A percentile compares a stretch with the other conserved stretches of the same genome.
Evolutionary conservation across 2,113 vertebrate genomes (phyloP).

Genomic region (Irena cyanogastra): DNA sequence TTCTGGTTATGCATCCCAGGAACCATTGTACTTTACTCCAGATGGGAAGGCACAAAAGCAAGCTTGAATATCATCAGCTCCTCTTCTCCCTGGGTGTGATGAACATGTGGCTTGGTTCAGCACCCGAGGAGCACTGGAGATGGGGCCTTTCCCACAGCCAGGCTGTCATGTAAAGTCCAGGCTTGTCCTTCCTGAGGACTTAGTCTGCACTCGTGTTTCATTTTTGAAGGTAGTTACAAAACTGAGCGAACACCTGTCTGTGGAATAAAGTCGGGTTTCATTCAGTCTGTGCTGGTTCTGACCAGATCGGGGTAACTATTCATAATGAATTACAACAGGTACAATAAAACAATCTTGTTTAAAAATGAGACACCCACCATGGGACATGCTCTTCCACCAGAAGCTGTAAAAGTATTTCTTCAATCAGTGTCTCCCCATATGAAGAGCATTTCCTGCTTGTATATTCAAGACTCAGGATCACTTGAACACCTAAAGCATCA

Average conservation of each 20-base stretch:
- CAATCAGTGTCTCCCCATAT: not conserved
- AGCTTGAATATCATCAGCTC: not conserved
- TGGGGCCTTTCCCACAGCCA: not conserved
- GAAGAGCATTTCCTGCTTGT: not conserved
- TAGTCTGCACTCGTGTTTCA: not conserved
- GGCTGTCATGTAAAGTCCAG: not conserved
- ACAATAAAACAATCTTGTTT: not conserved
- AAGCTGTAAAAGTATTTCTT: not conserved
- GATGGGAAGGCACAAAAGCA: fast-evolving
- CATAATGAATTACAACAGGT: not conserved
- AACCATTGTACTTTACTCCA: not conserved
- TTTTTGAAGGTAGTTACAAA: not conserved
- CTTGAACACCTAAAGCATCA: not conserved
- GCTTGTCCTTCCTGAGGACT: not conserved
- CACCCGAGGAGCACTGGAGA: not conserved
- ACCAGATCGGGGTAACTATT: not conserved
- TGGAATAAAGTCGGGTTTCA: not conserved
- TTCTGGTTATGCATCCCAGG: not conserved
- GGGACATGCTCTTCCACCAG: not conserved
- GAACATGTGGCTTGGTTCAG: not conserved
- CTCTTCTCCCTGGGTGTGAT: not conserved
- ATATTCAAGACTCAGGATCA: not conserved
- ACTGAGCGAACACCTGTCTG: not conserved
- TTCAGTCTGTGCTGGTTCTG: not conserved
- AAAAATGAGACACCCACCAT: not conserved